These are phyloP conservation scores for Aporrectodea caliginosa DNA, from an alignment of 1,140 invertebrate genomes.

Conservation along the genomic window DNA sequence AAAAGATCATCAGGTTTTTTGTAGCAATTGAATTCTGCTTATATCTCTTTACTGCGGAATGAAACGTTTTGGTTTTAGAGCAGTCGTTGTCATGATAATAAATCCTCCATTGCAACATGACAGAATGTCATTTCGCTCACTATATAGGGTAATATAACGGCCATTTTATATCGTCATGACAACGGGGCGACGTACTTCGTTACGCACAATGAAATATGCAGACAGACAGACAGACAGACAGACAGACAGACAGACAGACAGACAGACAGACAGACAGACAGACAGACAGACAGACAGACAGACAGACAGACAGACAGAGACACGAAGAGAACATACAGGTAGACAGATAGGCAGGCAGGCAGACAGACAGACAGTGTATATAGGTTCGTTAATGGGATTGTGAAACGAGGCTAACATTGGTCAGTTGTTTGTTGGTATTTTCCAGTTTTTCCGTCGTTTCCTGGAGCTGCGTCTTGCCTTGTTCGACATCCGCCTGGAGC, in stretches of 20 bases:
- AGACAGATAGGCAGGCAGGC: constrained; percentile 7
- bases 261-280: constrained; percentile 19
- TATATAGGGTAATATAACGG: no score
- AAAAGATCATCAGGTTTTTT: no score
- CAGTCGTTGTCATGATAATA: no score
- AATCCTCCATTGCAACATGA: no score
- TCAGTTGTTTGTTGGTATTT: constrained; percentile 55
- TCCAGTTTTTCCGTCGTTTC: constrained; percentile 92
- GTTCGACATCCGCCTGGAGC: constrained; percentile 96
- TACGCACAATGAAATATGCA: no score
- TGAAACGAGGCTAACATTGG: constrained; percentile 23
- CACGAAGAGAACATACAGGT: constrained; percentile 19
- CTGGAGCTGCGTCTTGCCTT: constrained; percentile 89
- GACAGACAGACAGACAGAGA: constrained; percentile 29
- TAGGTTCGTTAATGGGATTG: no score
- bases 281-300: constrained; percentile 19
- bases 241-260: constrained; percentile 26
- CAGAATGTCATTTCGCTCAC: no score
- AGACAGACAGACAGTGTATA: constrained; percentile 22
- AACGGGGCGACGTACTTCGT: no score
- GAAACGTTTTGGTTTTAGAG: no score
- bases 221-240: constrained; percentile 30
- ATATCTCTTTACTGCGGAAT: no score
- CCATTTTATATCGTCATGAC: no score
- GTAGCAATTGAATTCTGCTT: no score